Evolutionary conservation across 2,797 vertebrate species (phyloP).

Genomic region (Acropternis orthonyx): DNA sequence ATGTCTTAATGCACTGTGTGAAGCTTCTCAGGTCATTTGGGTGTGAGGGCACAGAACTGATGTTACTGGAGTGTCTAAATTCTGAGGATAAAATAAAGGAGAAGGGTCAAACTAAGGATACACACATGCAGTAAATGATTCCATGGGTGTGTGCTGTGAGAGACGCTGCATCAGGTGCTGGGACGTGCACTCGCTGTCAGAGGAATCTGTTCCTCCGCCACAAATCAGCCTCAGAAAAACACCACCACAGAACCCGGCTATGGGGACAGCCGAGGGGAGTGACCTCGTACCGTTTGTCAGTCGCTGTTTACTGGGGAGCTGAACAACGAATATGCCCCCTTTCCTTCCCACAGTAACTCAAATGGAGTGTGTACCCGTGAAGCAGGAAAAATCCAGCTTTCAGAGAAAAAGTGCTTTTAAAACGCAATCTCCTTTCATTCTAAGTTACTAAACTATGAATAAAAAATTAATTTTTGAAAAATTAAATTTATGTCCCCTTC

Average conservation of each 20-base stretch:
- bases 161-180: neutral
- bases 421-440: neutral
- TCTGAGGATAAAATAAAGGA: neutral
- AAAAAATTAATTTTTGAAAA: neutral
- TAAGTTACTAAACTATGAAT: neutral
- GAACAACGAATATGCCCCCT: neutral
- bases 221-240: neutral
- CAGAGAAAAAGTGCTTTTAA: neutral
- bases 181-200: neutral
- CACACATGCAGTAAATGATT: neutral
- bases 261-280: neutral
- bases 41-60: neutral
- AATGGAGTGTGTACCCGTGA: neutral
- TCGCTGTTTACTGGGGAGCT: neutral
- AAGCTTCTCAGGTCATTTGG: neutral
- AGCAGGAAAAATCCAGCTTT: neutral
- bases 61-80: neutral
- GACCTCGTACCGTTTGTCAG: rapidly evolving
- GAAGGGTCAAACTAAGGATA: neutral
- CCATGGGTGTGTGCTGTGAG: neutral
- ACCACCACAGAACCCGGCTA: neutral
- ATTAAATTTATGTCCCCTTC: neutral
- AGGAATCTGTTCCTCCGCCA: neutral
- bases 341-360: neutral
- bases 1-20: neutral